phyloP scores from a whole-genome alignment of 2,797 vertebrate species.

The Rhinogobio ventralis region DNA sequence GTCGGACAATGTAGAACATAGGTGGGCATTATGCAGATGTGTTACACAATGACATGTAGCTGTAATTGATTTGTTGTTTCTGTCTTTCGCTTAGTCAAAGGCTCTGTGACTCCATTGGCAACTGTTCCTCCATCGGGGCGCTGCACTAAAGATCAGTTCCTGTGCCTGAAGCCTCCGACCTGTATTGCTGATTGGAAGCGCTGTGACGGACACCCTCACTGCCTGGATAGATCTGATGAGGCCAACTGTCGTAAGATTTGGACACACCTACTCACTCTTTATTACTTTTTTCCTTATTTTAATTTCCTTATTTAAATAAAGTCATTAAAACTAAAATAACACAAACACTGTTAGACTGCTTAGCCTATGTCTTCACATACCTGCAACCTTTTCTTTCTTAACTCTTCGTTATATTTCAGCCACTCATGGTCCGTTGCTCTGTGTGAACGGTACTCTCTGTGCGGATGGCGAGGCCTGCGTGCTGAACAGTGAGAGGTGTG shows the following conservation, averaged over 20 bases:
- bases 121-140: constrained; percentile 70
- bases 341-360: not conserved
- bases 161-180: constrained; percentile 81
- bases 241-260: constrained; percentile 79
- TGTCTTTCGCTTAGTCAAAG: constrained; percentile 59
- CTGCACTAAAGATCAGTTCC: constrained; percentile 86
- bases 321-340: not conserved
- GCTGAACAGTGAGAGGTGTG: constrained; percentile 83
- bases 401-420: constrained; percentile 73
- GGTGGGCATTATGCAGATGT: too few relatives aligned
- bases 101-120: constrained; percentile 63
- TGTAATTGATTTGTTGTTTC: not conserved
- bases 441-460: constrained; percentile 84
- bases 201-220: constrained; percentile 88
- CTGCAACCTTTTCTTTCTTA: not conserved
- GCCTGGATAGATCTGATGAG: constrained; percentile 89
- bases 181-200: constrained; percentile 94
- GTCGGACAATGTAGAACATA: too few relatives aligned
- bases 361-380: not conserved
- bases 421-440: constrained; percentile 83
- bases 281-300: not conserved
- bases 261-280: not conserved
- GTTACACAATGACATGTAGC: too few relatives aligned
- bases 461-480: constrained; percentile 89
- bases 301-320: too few relatives aligned